These are phyloP conservation scores for Sceloporus undulatus DNA, from an alignment of 2,113 vertebrate genomes.

Conservation along the genomic window DNA sequence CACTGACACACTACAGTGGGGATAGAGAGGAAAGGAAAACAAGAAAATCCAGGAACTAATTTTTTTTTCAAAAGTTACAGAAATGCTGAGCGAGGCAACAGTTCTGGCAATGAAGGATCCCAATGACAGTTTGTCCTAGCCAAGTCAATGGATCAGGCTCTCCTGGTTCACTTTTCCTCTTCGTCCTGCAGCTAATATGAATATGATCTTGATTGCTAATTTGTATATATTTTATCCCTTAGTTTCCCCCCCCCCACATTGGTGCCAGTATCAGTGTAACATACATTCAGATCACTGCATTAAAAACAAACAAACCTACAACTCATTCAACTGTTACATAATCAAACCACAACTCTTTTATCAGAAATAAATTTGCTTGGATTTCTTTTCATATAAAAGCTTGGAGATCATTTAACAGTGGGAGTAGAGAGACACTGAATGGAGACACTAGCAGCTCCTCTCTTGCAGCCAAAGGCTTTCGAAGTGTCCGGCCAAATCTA, in stretches of 20 bases:
- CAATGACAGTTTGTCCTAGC: neutral
- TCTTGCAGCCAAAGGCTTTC: constrained; percentile 95
- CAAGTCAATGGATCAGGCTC: neutral
- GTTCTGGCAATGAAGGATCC: neutral
- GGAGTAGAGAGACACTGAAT: constrained; percentile 86
- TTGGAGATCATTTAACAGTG: constrained; percentile 90
- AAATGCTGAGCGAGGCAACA: neutral
- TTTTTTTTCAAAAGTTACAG: neutral
- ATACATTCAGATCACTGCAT: neutral
- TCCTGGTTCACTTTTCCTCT: neutral
- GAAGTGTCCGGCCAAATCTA: constrained; percentile 93
- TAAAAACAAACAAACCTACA: neutral
- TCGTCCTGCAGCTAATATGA: neutral
- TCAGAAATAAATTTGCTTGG: neutral
- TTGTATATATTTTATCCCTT: neutral
- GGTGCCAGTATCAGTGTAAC: neutral
- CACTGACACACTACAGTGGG: neutral
- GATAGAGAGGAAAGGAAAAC: neutral
- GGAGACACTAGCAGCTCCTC: constrained; percentile 90
- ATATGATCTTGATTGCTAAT: neutral
- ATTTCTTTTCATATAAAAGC: constrained; percentile 82
- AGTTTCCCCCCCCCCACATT: neutral
- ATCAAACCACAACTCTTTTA: constrained; percentile 33
- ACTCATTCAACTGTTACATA: constrained; percentile 18
- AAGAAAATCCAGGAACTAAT: neutral